Evolutionary conservation across 2,888 invertebrate species (phyloP).

Genomic region (Xestobium rufovillosum): DNA sequence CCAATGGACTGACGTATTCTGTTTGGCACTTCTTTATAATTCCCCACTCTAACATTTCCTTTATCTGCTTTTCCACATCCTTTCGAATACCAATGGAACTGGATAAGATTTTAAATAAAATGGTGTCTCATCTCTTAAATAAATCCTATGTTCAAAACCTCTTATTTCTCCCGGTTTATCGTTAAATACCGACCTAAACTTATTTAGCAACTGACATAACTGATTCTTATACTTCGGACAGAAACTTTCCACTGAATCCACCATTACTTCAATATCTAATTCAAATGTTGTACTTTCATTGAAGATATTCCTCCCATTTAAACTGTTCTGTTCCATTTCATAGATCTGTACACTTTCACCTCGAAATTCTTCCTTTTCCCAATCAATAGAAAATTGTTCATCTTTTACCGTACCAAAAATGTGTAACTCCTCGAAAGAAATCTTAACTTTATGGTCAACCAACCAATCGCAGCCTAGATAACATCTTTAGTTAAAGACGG

Average conservation of each 20-base stretch:
- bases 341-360: too few species aligned
- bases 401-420: too few species aligned
- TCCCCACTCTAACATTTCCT: background rate
- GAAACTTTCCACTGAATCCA: background rate
- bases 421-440: too few species aligned
- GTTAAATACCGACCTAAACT: background rate
- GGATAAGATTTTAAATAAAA: slow-evolving; percentile 1
- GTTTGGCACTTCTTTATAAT: background rate
- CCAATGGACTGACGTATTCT: slow-evolving; percentile 1
- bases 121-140: background rate
- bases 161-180: background rate
- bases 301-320: too few species aligned
- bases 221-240: background rate
- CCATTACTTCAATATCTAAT: background rate
- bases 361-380: too few species aligned
- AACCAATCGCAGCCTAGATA: too few species aligned
- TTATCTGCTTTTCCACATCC: background rate
- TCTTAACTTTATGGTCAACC: too few species aligned
- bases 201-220: background rate
- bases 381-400: too few species aligned
- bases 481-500: too few species aligned
- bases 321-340: too few species aligned
- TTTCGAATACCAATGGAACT: slow-evolving; percentile 1
- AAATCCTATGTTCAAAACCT: background rate
- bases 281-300: too few species aligned